Conservation (phyloP, 2,797 vertebrate genomes). For the Leptatherina wallacei region DNA sequence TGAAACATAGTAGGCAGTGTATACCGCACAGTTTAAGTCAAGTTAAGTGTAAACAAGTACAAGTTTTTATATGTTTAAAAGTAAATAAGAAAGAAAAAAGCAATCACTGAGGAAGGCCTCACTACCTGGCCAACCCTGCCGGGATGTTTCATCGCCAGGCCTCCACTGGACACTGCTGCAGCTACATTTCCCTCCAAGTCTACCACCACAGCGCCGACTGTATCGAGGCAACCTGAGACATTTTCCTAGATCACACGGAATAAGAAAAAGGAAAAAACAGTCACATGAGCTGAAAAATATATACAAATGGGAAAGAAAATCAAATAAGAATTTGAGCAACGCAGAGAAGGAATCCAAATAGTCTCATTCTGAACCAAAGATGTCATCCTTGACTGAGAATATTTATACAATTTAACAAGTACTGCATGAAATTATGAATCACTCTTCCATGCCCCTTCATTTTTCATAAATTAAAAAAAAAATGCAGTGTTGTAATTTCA, state of each 20-base stretch:
- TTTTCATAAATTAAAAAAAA: constrained; percentile 42
- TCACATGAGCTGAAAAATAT: not conserved
- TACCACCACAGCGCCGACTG: constrained; percentile 95
- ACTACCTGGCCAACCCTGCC: constrained; percentile 96
- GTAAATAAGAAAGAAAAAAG: not conserved
- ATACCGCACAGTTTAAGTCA: not conserved
- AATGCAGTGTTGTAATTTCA: constrained; percentile 47
- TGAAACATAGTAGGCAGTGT: no score
- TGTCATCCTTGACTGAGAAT: constrained; percentile 12
- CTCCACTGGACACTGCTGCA: constrained; percentile 97
- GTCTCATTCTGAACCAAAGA: constrained; percentile 21
- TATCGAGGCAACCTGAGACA: constrained; percentile 91
- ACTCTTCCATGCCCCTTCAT: constrained; percentile 19
- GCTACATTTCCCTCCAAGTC: constrained; percentile 98
- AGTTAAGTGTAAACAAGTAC: not conserved
- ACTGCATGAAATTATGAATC: constrained; percentile 39
- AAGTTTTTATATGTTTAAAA: not conserved
- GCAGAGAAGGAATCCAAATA: constrained; percentile 4
- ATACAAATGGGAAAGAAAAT: constrained; percentile 6
- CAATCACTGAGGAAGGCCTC: not conserved
- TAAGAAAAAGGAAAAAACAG: not conserved
- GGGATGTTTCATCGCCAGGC: constrained; percentile 97
- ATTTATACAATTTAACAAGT: constrained; percentile 30
- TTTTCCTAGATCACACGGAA: constrained; percentile 65
- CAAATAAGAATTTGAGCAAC: not conserved